A percentile compares a stretch with the other conserved stretches of the same genome.
phyloP scores from a whole-genome alignment of 2,797 vertebrate genomes.

The Trachops cirrhosus region DNA sequence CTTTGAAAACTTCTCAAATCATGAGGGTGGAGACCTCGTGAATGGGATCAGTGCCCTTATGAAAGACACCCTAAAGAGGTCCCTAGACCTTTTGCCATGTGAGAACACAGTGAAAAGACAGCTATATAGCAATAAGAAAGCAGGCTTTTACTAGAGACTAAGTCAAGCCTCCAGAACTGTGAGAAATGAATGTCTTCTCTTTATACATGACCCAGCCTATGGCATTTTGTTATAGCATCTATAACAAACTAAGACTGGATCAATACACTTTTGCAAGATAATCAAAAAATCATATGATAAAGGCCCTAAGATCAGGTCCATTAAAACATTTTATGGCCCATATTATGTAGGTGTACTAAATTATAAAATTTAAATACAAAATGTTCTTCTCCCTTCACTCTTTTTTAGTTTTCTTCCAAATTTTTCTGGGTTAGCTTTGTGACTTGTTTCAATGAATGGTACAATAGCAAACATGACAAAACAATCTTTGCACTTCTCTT shows the following conservation, averaged over 20 bases:
- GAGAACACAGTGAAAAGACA: neutral
- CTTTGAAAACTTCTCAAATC: neutral
- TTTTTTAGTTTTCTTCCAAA: neutral
- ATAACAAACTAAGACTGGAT: neutral
- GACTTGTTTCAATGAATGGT: neutral
- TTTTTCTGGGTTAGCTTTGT: neutral
- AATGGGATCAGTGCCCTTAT: neutral
- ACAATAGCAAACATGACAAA: neutral
- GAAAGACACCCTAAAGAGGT: neutral
- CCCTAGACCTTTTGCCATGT: neutral
- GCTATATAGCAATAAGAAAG: neutral
- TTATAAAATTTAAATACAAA: neutral
- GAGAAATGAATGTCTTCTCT: neutral
- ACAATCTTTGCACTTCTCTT: neutral
- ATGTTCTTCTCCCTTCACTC: neutral
- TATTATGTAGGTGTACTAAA: neutral
- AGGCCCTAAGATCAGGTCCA: neutral
- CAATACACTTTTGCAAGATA: neutral
- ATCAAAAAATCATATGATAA: neutral
- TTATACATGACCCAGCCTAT: neutral
- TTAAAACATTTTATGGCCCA: neutral
- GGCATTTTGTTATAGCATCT: neutral
- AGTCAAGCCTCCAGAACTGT: neutral
- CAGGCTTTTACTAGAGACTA: neutral
- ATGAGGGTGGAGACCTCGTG: neutral